Conservation (phyloP, 2,888 invertebrate genomes). For the Nysson spinosus region DNA sequence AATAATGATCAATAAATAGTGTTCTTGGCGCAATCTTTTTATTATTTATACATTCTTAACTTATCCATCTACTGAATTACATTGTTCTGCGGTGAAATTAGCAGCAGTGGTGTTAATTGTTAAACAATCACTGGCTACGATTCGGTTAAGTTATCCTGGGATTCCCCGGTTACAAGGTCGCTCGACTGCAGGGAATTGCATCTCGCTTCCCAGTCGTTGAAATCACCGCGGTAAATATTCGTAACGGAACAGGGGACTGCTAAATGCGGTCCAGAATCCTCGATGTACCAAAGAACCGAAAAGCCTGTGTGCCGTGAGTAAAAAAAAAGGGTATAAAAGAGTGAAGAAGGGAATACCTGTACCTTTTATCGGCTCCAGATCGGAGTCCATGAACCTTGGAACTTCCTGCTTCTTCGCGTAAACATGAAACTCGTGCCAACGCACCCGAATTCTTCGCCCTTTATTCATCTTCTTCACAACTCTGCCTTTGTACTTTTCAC, state of each 20-base stretch:
- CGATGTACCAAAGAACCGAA: constrained; percentile 8
- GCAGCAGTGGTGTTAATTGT: too few relatives aligned
- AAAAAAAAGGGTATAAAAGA: constrained; percentile 6
- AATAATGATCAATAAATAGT: too few relatives aligned
- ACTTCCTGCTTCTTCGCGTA: constrained; percentile 32
- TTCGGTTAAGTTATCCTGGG: neutral
- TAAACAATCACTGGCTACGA: neutral
- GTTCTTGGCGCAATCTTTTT: too few relatives aligned
- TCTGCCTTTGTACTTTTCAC: neutral
- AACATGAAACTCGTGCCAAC: constrained; percentile 40
- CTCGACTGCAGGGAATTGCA: constrained; percentile 10
- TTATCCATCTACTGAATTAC: too few relatives aligned
- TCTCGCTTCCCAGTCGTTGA: constrained; percentile 13
- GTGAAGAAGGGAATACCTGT: neutral
- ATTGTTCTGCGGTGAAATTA: too few relatives aligned
- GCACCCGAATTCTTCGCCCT: constrained; percentile 24
- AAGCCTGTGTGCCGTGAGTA: constrained; percentile 8
- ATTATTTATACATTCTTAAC: too few relatives aligned
- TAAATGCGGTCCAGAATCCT: constrained; percentile 12
- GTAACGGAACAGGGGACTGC: constrained; percentile 50
- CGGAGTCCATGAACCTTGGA: constrained; percentile 22
- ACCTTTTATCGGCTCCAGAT: constrained; percentile 47
- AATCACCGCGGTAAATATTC: constrained; percentile 41
- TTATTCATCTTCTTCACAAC: neutral
- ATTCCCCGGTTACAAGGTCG: constrained; percentile 30